Evolutionary conservation across 2,797 vertebrate genomes (phyloP).

Genomic region (Ptychobarbus kaznakovi): DNA sequence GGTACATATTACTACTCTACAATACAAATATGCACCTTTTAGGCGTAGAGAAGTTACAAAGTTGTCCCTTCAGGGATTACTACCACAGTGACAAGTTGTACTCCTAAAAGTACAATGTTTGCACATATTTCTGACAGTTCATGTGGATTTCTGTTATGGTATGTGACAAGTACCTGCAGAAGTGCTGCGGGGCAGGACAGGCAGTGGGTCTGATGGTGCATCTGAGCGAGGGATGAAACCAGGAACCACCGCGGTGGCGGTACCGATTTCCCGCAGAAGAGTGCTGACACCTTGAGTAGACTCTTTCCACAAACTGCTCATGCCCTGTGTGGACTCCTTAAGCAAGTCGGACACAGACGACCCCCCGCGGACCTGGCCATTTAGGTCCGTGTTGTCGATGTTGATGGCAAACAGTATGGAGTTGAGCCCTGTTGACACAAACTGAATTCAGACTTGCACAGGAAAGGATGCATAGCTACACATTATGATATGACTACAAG

Average conservation of each 20-base stretch:
- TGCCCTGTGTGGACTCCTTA: conserved; percentile 95
- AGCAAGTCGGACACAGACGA: conserved; percentile 87
- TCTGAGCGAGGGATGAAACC: conserved; percentile 87
- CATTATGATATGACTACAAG: not conserved
- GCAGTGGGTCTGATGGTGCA: conserved; percentile 86
- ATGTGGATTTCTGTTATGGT: not conserved
- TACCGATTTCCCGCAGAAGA: conserved; percentile 92
- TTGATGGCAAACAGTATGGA: conserved; percentile 98
- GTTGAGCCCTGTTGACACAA: conserved; percentile 85
- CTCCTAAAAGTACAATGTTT: not conserved
- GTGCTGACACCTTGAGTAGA: conserved; percentile 95
- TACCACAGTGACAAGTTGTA: not conserved
- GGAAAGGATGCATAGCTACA: not conserved
- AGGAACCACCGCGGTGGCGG: conserved; percentile 88
- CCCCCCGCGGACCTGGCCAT: conserved; percentile 81
- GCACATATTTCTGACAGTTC: not conserved
- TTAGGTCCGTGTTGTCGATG: conserved; percentile 97
- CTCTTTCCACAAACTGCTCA: conserved; percentile 93
- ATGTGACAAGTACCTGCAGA: conserved; percentile 71
- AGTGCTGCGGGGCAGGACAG: conserved; percentile 84
- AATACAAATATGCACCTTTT: not conserved
- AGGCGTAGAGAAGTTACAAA: not conserved
- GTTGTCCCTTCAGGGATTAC: not conserved
- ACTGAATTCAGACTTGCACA: not conserved
- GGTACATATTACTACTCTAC: not conserved